Evolutionary conservation across 2,113 vertebrate genomes (phyloP).

Genomic region (Actinemys pallida): DNA sequence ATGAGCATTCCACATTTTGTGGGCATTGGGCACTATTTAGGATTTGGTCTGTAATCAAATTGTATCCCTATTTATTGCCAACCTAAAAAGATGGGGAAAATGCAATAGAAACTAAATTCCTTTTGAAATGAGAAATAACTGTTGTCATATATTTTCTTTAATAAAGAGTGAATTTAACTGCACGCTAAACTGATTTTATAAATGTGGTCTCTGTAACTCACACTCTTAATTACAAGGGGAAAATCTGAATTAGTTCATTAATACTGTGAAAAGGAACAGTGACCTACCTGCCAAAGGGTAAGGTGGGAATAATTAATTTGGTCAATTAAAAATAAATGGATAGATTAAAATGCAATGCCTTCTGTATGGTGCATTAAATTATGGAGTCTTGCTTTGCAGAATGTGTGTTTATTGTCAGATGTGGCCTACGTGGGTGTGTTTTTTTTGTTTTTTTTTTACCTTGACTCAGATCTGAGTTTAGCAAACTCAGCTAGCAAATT

Average conservation of each 20-base stretch:
- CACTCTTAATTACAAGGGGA: conserved; percentile 76
- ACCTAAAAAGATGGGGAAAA: conserved; percentile 42
- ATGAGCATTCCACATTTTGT: neutral
- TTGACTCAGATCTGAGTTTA: conserved; percentile 31
- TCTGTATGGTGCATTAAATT: conserved; percentile 59
- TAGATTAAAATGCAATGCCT: conserved; percentile 79
- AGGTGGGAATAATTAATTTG: conserved; percentile 87
- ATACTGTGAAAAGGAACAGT: conserved; percentile 77
- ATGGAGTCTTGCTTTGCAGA: conserved; percentile 50
- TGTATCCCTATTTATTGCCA: conserved; percentile 4
- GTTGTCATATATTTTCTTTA: conserved; percentile 70
- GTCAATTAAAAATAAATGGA: conserved; percentile 81
- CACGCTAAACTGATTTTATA: conserved; percentile 62
- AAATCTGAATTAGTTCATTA: conserved; percentile 80
- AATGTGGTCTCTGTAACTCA: conserved; percentile 73
- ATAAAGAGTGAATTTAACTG: conserved; percentile 69
- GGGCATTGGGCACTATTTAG: neutral
- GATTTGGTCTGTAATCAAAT: conserved; percentile 20
- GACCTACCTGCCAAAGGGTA: conserved; percentile 83
- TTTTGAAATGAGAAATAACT: conserved; percentile 60
- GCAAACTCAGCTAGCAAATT: neutral
- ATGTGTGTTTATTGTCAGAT: conserved; percentile 20
- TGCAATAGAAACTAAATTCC: conserved; percentile 41
- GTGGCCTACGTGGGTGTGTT: neutral
- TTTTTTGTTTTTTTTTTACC: conserved; percentile 3